phyloP scores from a whole-genome alignment of 2,797 vertebrate species.

The Parotocinclus haroldoi region DNA sequence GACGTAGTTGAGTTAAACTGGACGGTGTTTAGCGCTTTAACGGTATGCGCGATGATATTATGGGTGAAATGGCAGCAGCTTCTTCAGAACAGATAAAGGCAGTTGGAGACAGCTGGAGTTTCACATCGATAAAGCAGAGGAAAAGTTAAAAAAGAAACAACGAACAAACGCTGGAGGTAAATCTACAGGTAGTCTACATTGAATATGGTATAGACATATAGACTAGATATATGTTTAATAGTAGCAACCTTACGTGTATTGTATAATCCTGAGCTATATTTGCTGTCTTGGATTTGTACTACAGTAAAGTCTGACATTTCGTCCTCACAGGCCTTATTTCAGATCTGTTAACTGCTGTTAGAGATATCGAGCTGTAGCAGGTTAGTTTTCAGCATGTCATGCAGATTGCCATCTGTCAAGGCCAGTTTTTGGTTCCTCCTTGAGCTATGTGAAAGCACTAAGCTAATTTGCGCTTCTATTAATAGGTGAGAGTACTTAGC shows the following conservation, averaged over 20 bases:
- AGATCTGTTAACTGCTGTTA: too few species aligned
- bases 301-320: too few species aligned
- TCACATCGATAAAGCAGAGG: background rate
- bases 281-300: background rate
- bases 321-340: too few species aligned
- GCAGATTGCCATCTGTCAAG: background rate
- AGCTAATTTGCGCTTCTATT: constrained; percentile 46
- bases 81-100: constrained; percentile 7
- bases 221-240: too few species aligned
- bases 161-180: background rate
- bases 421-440: constrained; percentile 18
- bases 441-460: constrained; percentile 26
- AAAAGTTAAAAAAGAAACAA: constrained; percentile 7
- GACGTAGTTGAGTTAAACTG: constrained; percentile 37
- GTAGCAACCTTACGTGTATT: too few species aligned
- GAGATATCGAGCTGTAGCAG: too few species aligned
- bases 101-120: background rate
- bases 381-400: too few species aligned
- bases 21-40: background rate
- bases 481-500: constrained; percentile 31
- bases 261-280: background rate
- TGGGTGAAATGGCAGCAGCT: constrained; percentile 6
- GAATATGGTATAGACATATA: too few species aligned
- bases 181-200: constrained; percentile 15
- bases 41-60: constrained; percentile 1